These are phyloP conservation scores for Coremacera marginata DNA, from an alignment of 2,888 invertebrate genomes.

Conservation along the genomic window DNA sequence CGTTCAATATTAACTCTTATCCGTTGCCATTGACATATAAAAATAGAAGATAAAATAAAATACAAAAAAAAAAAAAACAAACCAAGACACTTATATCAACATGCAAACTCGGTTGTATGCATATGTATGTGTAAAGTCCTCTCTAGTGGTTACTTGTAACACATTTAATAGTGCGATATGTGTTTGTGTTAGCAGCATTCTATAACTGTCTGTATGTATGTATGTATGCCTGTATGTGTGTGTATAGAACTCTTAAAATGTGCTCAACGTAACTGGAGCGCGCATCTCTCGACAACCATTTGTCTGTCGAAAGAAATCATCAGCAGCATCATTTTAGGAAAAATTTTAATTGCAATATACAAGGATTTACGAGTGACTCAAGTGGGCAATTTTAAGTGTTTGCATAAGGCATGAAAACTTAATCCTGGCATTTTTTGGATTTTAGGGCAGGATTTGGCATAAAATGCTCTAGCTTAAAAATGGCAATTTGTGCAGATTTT, in stretches of 20 bases:
- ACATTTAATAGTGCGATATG: background rate
- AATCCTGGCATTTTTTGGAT: no score
- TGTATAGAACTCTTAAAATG: background rate
- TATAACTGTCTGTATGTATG: no score
- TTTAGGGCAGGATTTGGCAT: no score
- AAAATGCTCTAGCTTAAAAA: no score
- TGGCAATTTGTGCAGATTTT: no score
- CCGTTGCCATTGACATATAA: background rate
- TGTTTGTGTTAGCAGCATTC: no score
- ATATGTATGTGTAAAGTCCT: background rate
- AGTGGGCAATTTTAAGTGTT: background rate
- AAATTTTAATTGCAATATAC: slow-evolving; percentile 19
- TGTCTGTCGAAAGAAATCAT: background rate
- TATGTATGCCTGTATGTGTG: background rate
- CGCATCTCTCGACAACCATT: background rate
- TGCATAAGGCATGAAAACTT: no score
- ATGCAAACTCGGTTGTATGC: background rate
- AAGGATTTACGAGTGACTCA: background rate
- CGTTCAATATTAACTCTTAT: slow-evolving; percentile 9
- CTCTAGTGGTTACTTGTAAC: background rate
- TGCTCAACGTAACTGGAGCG: background rate
- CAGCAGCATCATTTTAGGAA: background rate
- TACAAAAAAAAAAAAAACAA: background rate
- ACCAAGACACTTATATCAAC: background rate
- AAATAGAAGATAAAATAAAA: background rate